Evolutionary conservation across 2,797 vertebrate species (phyloP).

Genomic region (Falco cherrug): DNA sequence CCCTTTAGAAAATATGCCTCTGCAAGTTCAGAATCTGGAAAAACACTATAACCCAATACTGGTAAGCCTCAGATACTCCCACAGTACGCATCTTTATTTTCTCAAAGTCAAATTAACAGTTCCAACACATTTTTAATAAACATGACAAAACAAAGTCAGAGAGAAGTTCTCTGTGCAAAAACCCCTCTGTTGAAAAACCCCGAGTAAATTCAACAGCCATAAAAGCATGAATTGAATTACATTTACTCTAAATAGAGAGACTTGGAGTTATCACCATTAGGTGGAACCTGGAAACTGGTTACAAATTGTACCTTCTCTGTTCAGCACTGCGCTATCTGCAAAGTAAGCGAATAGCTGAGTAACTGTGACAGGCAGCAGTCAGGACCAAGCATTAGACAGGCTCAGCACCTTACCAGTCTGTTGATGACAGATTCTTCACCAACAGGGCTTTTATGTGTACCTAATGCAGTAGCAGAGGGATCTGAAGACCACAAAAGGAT

Average conservation of each 20-base stretch:
- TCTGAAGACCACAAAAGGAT: not conserved
- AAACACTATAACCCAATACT: not conserved
- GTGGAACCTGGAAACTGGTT: not conserved
- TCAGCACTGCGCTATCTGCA: not conserved
- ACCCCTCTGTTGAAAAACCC: not conserved
- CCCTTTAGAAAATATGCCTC: not conserved
- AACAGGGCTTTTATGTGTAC: not conserved
- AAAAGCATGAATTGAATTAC: not conserved
- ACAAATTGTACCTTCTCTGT: rapidly evolving
- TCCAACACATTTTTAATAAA: not conserved
- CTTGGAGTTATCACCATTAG: not conserved
- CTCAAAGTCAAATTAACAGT: not conserved
- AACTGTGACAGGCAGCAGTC: not conserved
- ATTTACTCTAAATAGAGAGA: not conserved
- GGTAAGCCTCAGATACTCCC: not conserved
- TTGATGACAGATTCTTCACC: not conserved
- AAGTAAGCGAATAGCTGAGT: rapidly evolving
- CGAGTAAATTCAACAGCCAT: not conserved
- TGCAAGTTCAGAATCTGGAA: not conserved
- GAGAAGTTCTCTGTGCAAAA: not conserved
- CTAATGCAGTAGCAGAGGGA: not conserved
- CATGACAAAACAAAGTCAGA: not conserved
- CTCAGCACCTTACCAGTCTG: rapidly evolving
- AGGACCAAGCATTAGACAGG: not conserved
- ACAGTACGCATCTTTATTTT: not conserved